These are phyloP conservation scores for Sciaenops ocellatus DNA, from an alignment of 2,797 vertebrate genomes.

Conservation along the genomic window DNA sequence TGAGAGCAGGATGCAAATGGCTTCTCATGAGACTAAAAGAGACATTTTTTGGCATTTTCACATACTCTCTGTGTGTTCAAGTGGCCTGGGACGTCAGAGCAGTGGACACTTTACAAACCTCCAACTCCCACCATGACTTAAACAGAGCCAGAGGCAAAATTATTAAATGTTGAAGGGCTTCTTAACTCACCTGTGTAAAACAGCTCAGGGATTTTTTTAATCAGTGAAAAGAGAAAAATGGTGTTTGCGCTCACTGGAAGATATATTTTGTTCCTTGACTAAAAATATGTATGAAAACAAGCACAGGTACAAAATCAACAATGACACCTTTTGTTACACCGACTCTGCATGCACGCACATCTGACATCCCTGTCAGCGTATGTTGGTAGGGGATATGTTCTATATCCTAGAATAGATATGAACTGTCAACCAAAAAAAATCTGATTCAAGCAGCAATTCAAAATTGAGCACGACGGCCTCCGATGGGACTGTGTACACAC, in stretches of 20 bases:
- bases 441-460: conserved; percentile 25
- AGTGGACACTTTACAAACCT: not conserved
- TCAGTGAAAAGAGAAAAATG: not conserved
- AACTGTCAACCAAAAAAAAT: conserved; percentile 38
- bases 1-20: conserved; percentile 28
- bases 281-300: conserved; percentile 46
- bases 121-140: conserved; percentile 1
- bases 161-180: not conserved
- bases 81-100: not conserved
- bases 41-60: conserved; percentile 19
- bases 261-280: conserved; percentile 23
- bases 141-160: conserved; percentile 2
- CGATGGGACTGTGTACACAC: conserved; percentile 25
- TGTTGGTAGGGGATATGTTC: conserved; percentile 24
- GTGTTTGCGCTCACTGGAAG: not conserved
- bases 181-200: not conserved
- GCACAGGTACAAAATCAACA: conserved; percentile 18
- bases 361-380: conserved; percentile 49
- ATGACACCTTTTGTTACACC: conserved; percentile 31
- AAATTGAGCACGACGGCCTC: conserved; percentile 26
- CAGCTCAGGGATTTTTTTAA: not conserved
- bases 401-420: conserved; percentile 58
- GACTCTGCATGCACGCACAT: not conserved
- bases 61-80: not conserved
- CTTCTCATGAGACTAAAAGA: not conserved